Conservation (phyloP, 2,888 invertebrate species). For the Archips crataeganus region DNA sequence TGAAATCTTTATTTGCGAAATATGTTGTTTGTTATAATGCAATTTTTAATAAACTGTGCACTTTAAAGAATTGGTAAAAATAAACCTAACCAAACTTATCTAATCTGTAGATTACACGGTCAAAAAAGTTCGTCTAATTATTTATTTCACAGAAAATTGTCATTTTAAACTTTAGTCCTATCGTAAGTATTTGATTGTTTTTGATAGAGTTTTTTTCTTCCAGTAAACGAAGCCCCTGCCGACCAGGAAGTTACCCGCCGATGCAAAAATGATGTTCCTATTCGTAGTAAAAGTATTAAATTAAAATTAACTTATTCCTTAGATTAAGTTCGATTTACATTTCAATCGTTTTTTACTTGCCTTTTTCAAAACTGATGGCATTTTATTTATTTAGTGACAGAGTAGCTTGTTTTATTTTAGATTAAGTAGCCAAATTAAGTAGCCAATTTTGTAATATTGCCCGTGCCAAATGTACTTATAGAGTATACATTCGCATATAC, state of each 20-base stretch:
- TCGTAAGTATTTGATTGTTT: too few species aligned
- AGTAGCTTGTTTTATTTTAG: slow-evolving; percentile 2
- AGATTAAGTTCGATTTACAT: slow-evolving; percentile 27
- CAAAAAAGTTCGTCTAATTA: too few species aligned
- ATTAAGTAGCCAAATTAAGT: slow-evolving; percentile 6
- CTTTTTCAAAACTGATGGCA: slow-evolving; percentile 14
- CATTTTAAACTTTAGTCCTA: too few species aligned
- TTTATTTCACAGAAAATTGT: too few species aligned
- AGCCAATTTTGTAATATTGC: background rate
- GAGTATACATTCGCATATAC: background rate
- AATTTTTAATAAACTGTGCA: too few species aligned
- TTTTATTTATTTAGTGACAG: slow-evolving; percentile 16
- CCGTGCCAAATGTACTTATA: background rate
- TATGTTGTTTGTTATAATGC: too few species aligned
- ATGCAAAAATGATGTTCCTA: slow-evolving; percentile 39
- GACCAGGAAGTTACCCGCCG: slow-evolving; percentile 34
- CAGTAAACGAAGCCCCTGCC: slow-evolving; percentile 27
- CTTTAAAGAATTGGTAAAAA: too few species aligned
- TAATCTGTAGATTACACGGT: too few species aligned
- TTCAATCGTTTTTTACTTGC: slow-evolving; percentile 5
- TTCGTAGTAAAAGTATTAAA: slow-evolving; percentile 28
- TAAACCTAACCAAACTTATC: too few species aligned
- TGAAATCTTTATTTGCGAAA: too few species aligned
- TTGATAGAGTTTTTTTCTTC: background rate
- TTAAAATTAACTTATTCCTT: slow-evolving; percentile 37